Base-by-base conservation (phyloP, 2,113 vertebrate genomes). In the Lophius piscatorius region DNA sequence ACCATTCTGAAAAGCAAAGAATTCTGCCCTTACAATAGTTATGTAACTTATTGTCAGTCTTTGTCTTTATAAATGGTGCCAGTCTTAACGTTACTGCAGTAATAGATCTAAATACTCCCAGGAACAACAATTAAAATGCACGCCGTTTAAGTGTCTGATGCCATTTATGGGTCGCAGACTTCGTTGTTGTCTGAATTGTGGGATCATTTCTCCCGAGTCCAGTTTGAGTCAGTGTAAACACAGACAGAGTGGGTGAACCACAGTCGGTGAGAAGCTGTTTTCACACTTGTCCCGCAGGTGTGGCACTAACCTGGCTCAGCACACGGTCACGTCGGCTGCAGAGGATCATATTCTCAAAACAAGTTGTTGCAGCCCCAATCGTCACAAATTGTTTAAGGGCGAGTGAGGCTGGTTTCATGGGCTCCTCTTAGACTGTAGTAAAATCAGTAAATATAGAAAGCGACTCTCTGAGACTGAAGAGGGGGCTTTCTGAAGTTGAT, bases 381-480 rank as follows among this genome's bases (percentile, higher is more conserved):
- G 52, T 72, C 62, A 76, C 58, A 44, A 35, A 36, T 45, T 23
- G 22, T 46, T 83, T 80, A 71, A 81, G 78, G 62, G 62, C 65
- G 54, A 21, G 2, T 61, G 45, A 33, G 41, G 14, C 40, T 62
- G 73, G 63, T 84, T 82, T 71, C 56, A 48, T 1, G n/a, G 67
- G 46, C 72, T 82, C 63, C 52, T 75, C 50, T 34, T 26, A 73
- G 70, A 58, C 81, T 64, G 49, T 72, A 57, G 38, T 82, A 84
- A 80, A 77, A 74, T 35, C 10, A 11, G 18, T 80, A 89, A 85
- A 83, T 71, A 81, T 73, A 81, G 83, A 63, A 65, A 68, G n/a
- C 23, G 39, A 46, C 17, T 21, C 4, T n/a, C n/a, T 70, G 50
- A 12, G 29, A 31, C 29, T 8, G 29, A n/a, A 26, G 50, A 55